These are phyloP conservation scores for Thalassarche chlororhynchos DNA, from an alignment of 2,113 vertebrate genomes.

Conservation along the genomic window DNA sequence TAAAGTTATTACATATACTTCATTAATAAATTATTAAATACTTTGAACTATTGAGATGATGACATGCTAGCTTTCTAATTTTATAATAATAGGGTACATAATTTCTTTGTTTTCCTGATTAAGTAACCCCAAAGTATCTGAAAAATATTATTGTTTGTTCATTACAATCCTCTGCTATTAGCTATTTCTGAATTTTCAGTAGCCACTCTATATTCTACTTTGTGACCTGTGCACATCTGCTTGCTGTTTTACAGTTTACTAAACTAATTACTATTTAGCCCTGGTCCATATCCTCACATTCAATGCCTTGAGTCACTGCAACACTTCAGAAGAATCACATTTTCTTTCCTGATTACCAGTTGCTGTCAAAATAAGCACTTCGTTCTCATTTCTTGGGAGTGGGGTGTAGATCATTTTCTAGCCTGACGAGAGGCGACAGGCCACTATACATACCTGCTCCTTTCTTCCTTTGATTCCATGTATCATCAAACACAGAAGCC, in stretches of 20 bases:
- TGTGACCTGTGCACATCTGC: neutral
- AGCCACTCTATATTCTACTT: neutral
- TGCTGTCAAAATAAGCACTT: neutral
- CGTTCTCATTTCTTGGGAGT: neutral
- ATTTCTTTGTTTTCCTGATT: neutral
- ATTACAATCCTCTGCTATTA: neutral
- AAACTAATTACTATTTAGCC: neutral
- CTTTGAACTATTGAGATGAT: neutral
- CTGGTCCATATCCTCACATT: neutral
- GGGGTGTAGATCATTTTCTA: neutral
- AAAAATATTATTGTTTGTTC: neutral
- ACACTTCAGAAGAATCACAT: neutral
- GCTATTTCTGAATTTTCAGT: neutral
- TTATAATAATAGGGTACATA: neutral
- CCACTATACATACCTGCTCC: neutral
- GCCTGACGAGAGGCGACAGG: neutral
- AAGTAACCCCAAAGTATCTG: neutral
- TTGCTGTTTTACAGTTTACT: neutral
- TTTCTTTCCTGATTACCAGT: neutral
- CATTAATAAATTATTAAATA: neutral
- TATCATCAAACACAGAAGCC: neutral
- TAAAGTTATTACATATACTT: neutral
- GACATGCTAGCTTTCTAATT: neutral
- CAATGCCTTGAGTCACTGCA: neutral
- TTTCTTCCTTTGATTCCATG: neutral